Percentiles rank a stretch among this genome's conserved stretches.
These are phyloP conservation scores for Halocaridina rubra DNA, from an alignment of 2,888 invertebrate species.

Conservation along the genomic window DNA sequence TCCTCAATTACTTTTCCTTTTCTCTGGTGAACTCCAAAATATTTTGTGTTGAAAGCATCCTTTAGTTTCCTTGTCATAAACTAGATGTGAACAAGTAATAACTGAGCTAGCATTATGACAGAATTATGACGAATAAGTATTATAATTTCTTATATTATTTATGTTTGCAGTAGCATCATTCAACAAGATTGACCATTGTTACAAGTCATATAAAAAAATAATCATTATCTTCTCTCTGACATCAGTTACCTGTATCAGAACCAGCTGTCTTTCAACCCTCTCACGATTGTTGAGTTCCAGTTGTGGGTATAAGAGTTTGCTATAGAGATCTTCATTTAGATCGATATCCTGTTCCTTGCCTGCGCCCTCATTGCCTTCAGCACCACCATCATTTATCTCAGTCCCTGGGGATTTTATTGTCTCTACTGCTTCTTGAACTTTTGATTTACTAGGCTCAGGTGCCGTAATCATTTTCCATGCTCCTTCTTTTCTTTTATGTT, in stretches of 20 bases:
- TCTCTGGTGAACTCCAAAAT: slow-evolving; percentile 28
- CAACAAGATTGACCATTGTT: too few species aligned
- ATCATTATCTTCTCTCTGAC: too few species aligned
- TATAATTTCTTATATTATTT: too few species aligned
- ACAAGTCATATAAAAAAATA: too few species aligned
- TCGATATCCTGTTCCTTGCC: background rate
- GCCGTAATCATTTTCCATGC: background rate
- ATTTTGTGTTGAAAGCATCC: slow-evolving; percentile 38
- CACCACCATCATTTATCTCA: background rate
- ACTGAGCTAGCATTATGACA: too few species aligned
- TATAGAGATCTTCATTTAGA: background rate
- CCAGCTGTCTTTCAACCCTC: slow-evolving; percentile 31
- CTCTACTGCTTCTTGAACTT: background rate
- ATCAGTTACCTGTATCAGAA: slow-evolving; percentile 26
- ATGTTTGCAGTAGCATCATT: too few species aligned
- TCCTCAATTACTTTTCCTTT: slow-evolving; percentile 43
- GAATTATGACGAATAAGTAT: too few species aligned
- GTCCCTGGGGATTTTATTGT: background rate
- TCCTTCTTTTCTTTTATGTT: background rate
- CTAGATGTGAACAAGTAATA: background rate
- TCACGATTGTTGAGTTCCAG: slow-evolving; percentile 17
- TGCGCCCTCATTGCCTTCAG: background rate
- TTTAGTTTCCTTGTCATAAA: slow-evolving; percentile 27
- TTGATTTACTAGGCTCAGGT: background rate
- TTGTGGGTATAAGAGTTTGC: slow-evolving; percentile 32